Percentiles rank a stretch among this genome's conserved stretches.
Evolutionary conservation across 2,888 invertebrate genomes (phyloP).

Genomic region (Enchytraeus crypticus): DNA sequence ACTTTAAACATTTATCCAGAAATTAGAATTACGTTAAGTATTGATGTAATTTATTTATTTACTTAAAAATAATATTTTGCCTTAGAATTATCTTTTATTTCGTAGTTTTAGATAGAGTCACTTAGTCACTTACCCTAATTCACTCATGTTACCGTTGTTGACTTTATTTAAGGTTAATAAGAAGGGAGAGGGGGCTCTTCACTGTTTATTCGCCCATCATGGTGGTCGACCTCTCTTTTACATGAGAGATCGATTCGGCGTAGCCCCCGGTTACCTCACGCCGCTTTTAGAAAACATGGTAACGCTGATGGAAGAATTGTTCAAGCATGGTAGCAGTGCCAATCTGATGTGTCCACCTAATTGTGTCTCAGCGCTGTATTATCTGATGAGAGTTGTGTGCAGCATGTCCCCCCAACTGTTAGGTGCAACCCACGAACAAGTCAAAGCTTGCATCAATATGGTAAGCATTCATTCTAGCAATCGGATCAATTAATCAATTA

Average conservation of each 20-base stretch:
- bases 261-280: conserved; percentile 24
- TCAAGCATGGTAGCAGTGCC: conserved; percentile 27
- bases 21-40: too few relatives aligned
- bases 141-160: too few relatives aligned
- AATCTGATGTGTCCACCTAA: conserved; percentile 27
- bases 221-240: conserved; percentile 26
- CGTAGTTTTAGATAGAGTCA: too few relatives aligned
- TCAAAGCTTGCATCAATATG: conserved; percentile 11
- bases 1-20: too few relatives aligned
- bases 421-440: conserved; percentile 23
- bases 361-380: conserved; percentile 27
- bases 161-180: conserved; percentile 31
- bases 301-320: conserved; percentile 34
- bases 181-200: conserved; percentile 64
- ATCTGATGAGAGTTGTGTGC: conserved; percentile 27
- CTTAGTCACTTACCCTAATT: too few relatives aligned
- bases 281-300: conserved; percentile 30
- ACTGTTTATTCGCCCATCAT: conserved; percentile 53
- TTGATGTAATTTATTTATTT: too few relatives aligned
- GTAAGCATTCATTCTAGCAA: too few relatives aligned
- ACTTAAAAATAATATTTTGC: too few relatives aligned
- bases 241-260: conserved; percentile 27
- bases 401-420: conserved; percentile 28
- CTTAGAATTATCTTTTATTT: too few relatives aligned
- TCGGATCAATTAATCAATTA: too few relatives aligned